Percentiles rank a stretch among this genome's conserved stretches.
Conservation (phyloP, 2,797 vertebrate genomes). For the Avahi laniger region DNA sequence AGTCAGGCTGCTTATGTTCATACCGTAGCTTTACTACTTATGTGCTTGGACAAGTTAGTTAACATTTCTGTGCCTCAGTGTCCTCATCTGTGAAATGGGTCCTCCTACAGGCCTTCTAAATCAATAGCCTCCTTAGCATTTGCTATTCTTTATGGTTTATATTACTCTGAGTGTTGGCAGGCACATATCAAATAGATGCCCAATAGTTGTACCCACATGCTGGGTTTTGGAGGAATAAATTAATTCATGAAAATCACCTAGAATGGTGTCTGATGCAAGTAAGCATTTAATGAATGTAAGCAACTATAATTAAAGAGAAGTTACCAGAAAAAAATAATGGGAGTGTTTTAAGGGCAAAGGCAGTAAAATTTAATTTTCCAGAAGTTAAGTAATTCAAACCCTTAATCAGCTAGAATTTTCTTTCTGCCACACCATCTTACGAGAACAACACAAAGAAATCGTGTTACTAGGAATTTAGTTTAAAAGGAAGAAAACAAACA, state of each 20-base stretch:
- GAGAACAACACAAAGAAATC: slow-evolving; percentile 16
- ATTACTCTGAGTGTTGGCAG: neutral
- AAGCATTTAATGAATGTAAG: neutral
- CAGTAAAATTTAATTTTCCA: slow-evolving; percentile 40
- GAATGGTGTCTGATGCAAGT: neutral
- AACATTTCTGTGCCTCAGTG: neutral
- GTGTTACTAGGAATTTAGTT: neutral
- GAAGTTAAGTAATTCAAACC: slow-evolving; percentile 12
- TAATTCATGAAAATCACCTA: neutral
- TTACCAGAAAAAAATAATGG: neutral
- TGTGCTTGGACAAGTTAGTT: neutral
- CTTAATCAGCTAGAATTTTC: slow-evolving; percentile 34
- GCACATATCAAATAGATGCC: neutral
- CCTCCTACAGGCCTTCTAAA: neutral
- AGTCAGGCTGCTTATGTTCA: neutral
- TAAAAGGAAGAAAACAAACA: neutral
- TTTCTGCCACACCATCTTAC: neutral
- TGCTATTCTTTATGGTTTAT: neutral
- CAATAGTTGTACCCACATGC: neutral
- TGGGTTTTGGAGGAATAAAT: neutral
- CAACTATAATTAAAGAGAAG: slow-evolving; percentile 24
- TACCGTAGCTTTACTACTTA: neutral
- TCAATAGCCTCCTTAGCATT: neutral
- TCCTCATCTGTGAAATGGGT: neutral
- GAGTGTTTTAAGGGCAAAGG: neutral